Evolutionary conservation across 2,888 invertebrate species (phyloP).

Genomic region (Cetonia aurata): DNA sequence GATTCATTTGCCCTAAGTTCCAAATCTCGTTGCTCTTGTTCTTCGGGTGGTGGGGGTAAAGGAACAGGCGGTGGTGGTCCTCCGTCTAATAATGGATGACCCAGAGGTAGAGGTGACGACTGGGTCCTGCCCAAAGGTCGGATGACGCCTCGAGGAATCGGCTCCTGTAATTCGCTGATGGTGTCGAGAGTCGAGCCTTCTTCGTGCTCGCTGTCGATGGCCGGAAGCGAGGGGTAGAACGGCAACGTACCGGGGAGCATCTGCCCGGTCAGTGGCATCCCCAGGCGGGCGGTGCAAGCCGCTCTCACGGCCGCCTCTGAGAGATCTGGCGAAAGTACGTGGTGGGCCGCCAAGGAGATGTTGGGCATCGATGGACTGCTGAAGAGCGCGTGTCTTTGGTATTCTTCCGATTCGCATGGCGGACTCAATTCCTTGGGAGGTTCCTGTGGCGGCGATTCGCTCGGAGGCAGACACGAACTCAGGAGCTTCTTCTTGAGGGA

Average conservation of each 20-base stretch:
- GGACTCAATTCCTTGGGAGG: conserved; percentile 71
- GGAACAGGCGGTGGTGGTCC: conserved; percentile 57
- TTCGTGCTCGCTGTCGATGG: conserved; percentile 71
- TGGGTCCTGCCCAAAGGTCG: conserved; percentile 93
- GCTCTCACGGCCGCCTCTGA: conserved; percentile 86
- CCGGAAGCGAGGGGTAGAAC: conserved; percentile 78
- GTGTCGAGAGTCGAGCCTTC: conserved; percentile 65
- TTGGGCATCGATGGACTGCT: conserved; percentile 97
- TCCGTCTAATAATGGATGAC: conserved; percentile 82
- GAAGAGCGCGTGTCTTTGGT: conserved; percentile 79
- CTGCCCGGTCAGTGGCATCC: conserved; percentile 75
- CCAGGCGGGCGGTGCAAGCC: conserved; percentile 76
- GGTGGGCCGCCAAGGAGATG: conserved; percentile 82
- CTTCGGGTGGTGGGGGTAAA: conserved; percentile 69
- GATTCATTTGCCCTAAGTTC: conserved; percentile 67
- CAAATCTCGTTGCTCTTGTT: conserved; percentile 65
- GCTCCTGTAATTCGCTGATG: conserved; percentile 65
- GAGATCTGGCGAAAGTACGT: conserved; percentile 68
- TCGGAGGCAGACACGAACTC: conserved; percentile 70
- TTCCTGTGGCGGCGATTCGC: conserved; percentile 73
- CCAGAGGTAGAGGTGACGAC: conserved; percentile 91
- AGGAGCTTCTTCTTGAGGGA: conserved; percentile 80
- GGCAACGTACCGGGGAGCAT: conserved; percentile 78
- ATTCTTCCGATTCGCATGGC: conserved; percentile 76
- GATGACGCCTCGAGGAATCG: conserved; percentile 63